Percentiles rank a stretch among this genome's conserved stretches.
Conservation (phyloP, 2,888 invertebrate genomes). For the Entomobrya proxima region DNA sequence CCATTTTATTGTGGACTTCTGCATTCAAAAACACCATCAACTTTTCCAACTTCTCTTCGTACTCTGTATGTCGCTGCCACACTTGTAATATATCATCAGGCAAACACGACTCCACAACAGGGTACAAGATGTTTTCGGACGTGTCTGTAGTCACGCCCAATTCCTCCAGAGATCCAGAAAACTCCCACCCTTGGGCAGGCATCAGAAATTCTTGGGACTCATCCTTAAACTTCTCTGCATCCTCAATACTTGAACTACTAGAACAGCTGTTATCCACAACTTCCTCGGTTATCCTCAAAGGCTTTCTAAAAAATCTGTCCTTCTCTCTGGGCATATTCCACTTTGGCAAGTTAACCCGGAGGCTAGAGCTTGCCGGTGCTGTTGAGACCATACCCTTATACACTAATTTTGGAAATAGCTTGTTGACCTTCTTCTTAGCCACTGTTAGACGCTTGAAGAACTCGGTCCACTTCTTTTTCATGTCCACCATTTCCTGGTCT, state of each 20-base stretch:
- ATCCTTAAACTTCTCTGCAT: conserved; percentile 36
- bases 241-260: too few species aligned
- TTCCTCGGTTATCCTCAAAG: not conserved
- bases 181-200: not conserved
- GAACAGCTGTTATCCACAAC: not conserved
- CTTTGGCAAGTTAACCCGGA: not conserved
- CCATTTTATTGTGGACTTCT: conserved; percentile 31
- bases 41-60: not conserved
- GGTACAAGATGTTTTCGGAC: conserved; percentile 23
- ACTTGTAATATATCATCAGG: conserved; percentile 24
- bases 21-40: conserved; percentile 38
- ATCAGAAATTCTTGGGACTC: not conserved
- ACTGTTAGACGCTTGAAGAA: too few species aligned
- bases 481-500: too few species aligned
- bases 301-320: conserved; percentile 16
- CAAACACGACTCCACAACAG: conserved; percentile 26
- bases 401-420: too few species aligned
- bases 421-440: too few species aligned
- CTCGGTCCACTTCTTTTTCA: too few species aligned
- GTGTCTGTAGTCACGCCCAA: conserved; percentile 32
- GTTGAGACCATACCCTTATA: too few species aligned
- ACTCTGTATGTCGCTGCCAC: not conserved
- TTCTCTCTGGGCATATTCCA: not conserved
- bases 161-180: not conserved
- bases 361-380: too few species aligned